A percentile compares a stretch with the other conserved stretches of the same genome.
phyloP scores from a whole-genome alignment of 1,140 invertebrate genomes.

The Papilio dardanus region DNA sequence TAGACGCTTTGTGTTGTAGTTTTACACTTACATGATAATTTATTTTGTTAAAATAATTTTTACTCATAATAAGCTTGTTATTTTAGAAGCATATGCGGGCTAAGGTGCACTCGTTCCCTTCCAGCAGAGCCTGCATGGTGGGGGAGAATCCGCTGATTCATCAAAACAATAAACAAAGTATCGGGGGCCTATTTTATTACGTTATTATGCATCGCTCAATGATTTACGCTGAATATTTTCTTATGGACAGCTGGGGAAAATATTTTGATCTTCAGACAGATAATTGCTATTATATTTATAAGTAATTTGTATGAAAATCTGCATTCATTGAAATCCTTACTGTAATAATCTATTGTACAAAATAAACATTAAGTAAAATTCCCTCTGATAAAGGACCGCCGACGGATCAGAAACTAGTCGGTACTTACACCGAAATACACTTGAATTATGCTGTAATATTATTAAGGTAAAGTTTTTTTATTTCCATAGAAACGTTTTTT shows the following conservation, averaged over 20 bases:
- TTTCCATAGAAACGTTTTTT: too few species aligned
- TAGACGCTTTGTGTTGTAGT: not conserved
- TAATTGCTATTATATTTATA: not conserved
- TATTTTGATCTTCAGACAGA: conserved; percentile 29
- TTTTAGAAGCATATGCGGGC: conserved; percentile 64
- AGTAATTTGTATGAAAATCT: not conserved
- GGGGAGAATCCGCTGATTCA: conserved; percentile 77
- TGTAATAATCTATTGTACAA: too few species aligned
- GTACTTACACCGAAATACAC: too few species aligned
- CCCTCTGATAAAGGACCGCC: too few species aligned
- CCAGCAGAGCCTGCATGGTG: conserved; percentile 42
- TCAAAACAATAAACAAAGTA: conserved; percentile 84
- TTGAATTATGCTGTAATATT: too few species aligned
- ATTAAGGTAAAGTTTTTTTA: too few species aligned
- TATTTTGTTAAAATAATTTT: not conserved
- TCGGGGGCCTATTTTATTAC: conserved; percentile 78
- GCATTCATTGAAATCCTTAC: too few species aligned
- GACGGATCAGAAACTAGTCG: too few species aligned
- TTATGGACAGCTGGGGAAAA: conserved; percentile 43
- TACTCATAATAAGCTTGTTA: conserved; percentile 20
- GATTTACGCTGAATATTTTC: conserved; percentile 75
- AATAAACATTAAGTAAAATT: too few species aligned
- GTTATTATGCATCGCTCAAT: conserved; percentile 80
- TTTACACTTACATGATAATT: not conserved
- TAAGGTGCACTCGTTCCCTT: conserved; percentile 51